phyloP scores from a whole-genome alignment of 92 coral and sea anemone genomes.

The Umimayanthus kanabou region DNA sequence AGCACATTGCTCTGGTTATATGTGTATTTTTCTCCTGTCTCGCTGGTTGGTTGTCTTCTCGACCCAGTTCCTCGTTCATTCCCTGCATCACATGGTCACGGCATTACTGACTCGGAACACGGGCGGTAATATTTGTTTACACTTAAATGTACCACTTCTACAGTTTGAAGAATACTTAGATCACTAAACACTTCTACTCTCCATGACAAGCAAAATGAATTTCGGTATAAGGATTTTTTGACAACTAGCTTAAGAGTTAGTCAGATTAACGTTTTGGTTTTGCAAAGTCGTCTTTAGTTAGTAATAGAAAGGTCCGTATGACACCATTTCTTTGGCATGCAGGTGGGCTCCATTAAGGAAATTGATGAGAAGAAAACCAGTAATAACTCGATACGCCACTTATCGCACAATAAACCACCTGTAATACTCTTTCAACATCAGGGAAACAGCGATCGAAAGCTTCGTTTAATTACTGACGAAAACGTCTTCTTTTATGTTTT shows the following conservation, averaged over 20 bases:
- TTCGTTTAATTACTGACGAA: not conserved
- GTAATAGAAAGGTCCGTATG: not conserved
- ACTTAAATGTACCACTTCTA: no score
- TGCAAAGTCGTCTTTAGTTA: not conserved
- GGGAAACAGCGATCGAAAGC: not conserved
- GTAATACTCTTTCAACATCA: not conserved
- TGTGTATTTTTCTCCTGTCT: no score
- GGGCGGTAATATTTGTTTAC: not conserved
- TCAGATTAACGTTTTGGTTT: not conserved
- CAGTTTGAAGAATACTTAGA: no score
- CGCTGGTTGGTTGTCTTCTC: no score
- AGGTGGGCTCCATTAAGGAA: not conserved
- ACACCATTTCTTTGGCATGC: conserved; percentile 9
- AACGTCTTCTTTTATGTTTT: not conserved
- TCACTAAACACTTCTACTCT: not conserved
- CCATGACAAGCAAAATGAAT: not conserved
- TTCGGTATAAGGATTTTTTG: not conserved
- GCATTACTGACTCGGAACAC: no score
- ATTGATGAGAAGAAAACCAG: conserved; percentile 7
- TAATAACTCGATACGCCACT: conserved; percentile 25
- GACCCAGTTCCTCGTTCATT: no score
- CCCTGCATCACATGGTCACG: no score
- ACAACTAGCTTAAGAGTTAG: not conserved
- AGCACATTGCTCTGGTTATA: no score
- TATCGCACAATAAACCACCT: conserved; percentile 11